Percentiles rank a stretch among this genome's conserved stretches.
Conservation (phyloP, 2,888 invertebrate species). For the Ichneumoninae sp. region DNA sequence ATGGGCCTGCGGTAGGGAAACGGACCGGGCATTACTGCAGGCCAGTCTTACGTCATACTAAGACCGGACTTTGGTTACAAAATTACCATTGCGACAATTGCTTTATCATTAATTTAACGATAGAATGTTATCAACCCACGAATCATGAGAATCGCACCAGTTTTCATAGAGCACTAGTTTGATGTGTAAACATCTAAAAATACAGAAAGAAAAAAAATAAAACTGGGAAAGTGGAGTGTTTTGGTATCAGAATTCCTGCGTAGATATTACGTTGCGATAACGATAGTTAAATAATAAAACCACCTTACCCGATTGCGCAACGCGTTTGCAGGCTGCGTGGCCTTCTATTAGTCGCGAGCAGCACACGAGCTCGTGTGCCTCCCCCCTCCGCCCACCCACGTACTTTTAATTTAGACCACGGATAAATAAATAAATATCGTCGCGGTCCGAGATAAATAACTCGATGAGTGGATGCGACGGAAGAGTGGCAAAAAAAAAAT, state of each 20-base stretch:
- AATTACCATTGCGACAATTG: background rate
- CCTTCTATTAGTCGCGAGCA: constrained; percentile 38
- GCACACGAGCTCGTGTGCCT: constrained; percentile 30
- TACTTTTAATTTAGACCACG: constrained; percentile 77
- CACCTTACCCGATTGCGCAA: constrained; percentile 44
- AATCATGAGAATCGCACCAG: background rate
- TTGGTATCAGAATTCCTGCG: background rate
- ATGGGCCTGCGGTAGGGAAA: no score
- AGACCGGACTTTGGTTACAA: background rate
- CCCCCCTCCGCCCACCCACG: constrained; percentile 23
- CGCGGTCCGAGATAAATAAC: constrained; percentile 69
- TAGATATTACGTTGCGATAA: constrained; percentile 7
- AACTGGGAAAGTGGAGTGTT: constrained; percentile 11
- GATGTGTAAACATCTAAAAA: background rate
- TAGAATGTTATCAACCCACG: background rate
- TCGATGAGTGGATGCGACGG: constrained; percentile 28
- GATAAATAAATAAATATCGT: constrained; percentile 79
- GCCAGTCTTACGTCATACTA: background rate
- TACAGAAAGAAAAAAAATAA: background rate
- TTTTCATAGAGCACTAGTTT: background rate
- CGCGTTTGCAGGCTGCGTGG: constrained; percentile 15
- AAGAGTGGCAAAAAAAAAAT: background rate
- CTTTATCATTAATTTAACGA: background rate
- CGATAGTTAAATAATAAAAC: constrained; percentile 21
- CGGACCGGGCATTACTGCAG: no score